phyloP scores from a whole-genome alignment of 2,888 invertebrate genomes.

The Limnephilus lunatus region DNA sequence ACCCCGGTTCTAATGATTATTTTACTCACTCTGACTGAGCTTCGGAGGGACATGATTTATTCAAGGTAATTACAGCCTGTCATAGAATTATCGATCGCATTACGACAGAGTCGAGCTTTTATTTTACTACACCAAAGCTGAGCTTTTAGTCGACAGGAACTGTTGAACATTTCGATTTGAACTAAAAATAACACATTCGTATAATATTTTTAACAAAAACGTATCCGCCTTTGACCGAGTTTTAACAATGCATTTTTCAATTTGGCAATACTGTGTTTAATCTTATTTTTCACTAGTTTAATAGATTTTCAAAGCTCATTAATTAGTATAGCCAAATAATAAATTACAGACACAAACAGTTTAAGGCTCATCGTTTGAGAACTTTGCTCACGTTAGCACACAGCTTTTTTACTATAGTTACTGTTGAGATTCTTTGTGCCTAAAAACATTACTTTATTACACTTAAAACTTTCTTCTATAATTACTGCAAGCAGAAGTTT shows the following conservation, averaged over 20 bases:
- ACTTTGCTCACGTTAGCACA: no score
- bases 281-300: no score
- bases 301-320: no score
- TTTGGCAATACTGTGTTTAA: no score
- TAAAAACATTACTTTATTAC: no score
- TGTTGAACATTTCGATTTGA: neutral
- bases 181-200: neutral
- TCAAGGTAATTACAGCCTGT: constrained; percentile 45
- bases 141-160: neutral
- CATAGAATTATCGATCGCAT: constrained; percentile 19
- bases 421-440: no score
- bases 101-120: neutral
- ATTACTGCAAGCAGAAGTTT: no score
- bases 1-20: neutral
- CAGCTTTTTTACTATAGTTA: no score
- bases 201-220: neutral
- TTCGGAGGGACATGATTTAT: constrained; percentile 37
- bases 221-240: neutral
- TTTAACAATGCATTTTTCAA: neutral
- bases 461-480: no score
- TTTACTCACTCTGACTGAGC: constrained; percentile 4
- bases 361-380: no score
- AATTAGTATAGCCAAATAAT: no score
- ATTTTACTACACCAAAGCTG: neutral
- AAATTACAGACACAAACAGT: no score